Conservation (phyloP, 2,797 vertebrate species). For the Gymnothorax javanicus region DNA sequence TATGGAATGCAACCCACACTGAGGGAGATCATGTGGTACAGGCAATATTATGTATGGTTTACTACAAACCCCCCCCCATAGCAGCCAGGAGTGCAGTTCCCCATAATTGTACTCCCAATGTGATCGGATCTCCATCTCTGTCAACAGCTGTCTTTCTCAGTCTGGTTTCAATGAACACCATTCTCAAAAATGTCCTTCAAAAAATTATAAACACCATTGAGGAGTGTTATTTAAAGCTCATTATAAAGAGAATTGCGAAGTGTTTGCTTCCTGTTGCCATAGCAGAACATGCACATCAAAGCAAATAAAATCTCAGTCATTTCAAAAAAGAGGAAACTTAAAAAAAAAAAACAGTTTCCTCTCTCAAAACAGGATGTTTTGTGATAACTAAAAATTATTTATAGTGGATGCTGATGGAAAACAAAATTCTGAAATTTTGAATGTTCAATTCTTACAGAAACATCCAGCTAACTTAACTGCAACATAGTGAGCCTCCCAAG, state of each 20-base stretch:
- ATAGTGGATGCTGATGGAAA: not conserved
- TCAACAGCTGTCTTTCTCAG: not conserved
- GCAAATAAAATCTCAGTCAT: not conserved
- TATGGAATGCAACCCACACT: not conserved
- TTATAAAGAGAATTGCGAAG: not conserved
- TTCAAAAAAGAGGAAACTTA: not conserved
- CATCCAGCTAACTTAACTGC: not conserved
- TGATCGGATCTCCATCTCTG: not conserved
- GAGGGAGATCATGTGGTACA: not conserved
- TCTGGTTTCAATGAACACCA: not conserved
- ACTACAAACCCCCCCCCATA: not conserved
- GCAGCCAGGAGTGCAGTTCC: not conserved
- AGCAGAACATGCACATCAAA: not conserved
- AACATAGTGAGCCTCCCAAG: not conserved
- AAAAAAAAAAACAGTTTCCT: not conserved
- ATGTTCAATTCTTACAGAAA: not conserved
- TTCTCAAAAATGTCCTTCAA: not conserved
- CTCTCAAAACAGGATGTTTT: not conserved
- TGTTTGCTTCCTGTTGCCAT: not conserved
- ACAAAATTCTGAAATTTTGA: slow-evolving; percentile 7
- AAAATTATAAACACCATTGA: not conserved
- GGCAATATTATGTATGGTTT: not conserved
- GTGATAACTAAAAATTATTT: not conserved
- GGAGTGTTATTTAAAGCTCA: not conserved
- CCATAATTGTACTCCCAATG: not conserved